A percentile compares a stretch with the other conserved stretches of the same genome.
Evolutionary conservation across 2,888 invertebrate genomes (phyloP).

Genomic region (Coenonympha arcania): DNA sequence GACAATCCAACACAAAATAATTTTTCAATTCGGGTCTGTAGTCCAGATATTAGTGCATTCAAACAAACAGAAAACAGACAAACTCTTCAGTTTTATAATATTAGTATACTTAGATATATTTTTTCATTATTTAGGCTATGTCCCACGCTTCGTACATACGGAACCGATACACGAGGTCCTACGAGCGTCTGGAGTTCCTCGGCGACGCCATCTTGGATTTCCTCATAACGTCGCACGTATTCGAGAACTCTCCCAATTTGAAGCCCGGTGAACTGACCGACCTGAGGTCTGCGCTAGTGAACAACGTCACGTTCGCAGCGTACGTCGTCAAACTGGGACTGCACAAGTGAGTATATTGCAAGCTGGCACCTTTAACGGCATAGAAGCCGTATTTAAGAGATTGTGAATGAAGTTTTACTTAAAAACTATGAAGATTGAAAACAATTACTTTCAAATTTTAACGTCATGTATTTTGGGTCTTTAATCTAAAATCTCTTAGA

Average conservation of each 20-base stretch:
- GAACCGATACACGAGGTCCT: constrained; percentile 88
- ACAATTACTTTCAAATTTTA: too few species aligned
- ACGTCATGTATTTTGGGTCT: too few species aligned
- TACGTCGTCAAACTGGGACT: constrained; percentile 88
- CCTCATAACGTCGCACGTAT: constrained; percentile 89
- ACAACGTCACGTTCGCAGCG: constrained; percentile 95
- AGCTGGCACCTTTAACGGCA: too few species aligned
- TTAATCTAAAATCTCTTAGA: too few species aligned
- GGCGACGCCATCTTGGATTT: constrained; percentile 95
- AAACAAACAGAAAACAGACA: background rate
- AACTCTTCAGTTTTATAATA: background rate
- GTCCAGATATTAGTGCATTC: too few species aligned
- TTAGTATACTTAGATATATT: too few species aligned
- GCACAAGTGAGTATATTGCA: constrained; percentile 79
- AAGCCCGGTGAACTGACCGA: constrained; percentile 93
- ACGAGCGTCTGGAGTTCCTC: constrained; percentile 92
- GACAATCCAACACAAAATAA: too few species aligned
- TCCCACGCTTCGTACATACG: constrained; percentile 92
- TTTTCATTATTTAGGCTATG: constrained; percentile 76
- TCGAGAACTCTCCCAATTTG: constrained; percentile 79
- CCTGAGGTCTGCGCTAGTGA: constrained; percentile 94
- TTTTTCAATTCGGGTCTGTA: too few species aligned
- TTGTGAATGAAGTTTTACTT: too few species aligned
- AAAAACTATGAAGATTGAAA: too few species aligned
- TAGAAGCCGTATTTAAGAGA: too few species aligned